Base-by-base conservation (phyloP, 2,888 invertebrate genomes). In the Noctua comes region DNA sequence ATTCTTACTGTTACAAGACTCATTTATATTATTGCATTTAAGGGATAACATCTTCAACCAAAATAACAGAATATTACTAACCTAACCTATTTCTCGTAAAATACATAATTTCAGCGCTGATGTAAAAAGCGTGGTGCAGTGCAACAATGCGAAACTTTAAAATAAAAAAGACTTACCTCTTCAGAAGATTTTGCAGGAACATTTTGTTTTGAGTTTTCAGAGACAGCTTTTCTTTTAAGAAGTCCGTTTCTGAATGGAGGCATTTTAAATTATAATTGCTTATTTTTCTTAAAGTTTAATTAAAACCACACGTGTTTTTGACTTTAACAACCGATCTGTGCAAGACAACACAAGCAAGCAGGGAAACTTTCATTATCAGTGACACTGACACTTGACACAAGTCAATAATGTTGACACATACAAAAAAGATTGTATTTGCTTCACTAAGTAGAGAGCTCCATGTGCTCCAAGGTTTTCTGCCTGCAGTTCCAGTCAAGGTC, bases 181-280 rank as follows among this genome's bases (percentile, higher is more conserved):
- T 90, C 88, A 18, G 89, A 77, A 8, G 62, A 66, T 81, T 91
- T 90, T 21, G 77, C 76, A 36, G 83, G 21, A 11, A 75, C 69
- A 64, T 72, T 79, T 73, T 59, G 69, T 64, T 88, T 89, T 18
- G 82, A 36, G 64, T 92, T 88, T 21, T 89, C 84, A 40, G 88
- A 78, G 43, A 88, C 88, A 68, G 90, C 88, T 91, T 96, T 96
- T 84, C 96, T 92, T 91, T 96, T 96, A 21, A 93, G 85, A 80
- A 96, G 91, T 70, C 96, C 96, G 76, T 90, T 89, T 89, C 90
- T 93, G 87, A 93, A 96, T 36, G 96, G 96, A 65, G 96, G 96
- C 96, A 96, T 96, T 91, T 90, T 94, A 48, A 76, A 36, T 76
- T 68, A 84, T n/a, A 24, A 27, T 62, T 40, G 68, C 68, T 65